Conservation (phyloP, 2,888 invertebrate species). For the Drosophila atripex region DNA sequence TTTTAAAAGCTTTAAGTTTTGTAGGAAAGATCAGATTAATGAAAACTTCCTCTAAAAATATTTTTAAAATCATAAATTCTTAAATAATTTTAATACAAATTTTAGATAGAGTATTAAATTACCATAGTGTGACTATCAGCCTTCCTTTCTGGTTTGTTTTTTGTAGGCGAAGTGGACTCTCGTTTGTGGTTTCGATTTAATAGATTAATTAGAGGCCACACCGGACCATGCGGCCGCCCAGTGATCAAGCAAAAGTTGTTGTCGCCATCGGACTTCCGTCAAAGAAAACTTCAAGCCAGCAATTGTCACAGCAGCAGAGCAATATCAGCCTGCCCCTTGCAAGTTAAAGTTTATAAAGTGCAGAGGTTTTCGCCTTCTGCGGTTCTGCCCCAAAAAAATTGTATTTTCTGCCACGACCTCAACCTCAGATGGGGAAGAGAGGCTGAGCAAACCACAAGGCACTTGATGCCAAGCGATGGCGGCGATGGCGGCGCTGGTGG, state of each 20-base stretch:
- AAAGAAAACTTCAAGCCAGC: constrained; percentile 44
- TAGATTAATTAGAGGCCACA: constrained; percentile 76
- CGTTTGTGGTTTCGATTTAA: constrained; percentile 73
- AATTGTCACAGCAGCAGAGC: constrained; percentile 41
- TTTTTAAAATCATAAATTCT: not conserved
- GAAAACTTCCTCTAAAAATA: no score
- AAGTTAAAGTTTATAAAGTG: constrained; percentile 63
- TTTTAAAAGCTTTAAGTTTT: no score
- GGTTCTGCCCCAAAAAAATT: constrained; percentile 40
- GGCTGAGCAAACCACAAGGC: constrained; percentile 50
- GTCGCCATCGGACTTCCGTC: constrained; percentile 70
- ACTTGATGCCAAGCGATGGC: constrained; percentile 75
- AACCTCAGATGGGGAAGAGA: constrained; percentile 29
- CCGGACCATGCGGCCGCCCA: constrained; percentile 67
- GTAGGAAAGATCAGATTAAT: no score
- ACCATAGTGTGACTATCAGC: not conserved
- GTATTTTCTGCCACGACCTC: constrained; percentile 24
- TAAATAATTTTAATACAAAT: no score
- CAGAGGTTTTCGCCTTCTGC: constrained; percentile 55
- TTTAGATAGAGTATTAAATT: not conserved
- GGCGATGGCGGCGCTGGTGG: constrained; percentile 53
- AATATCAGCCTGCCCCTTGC: constrained; percentile 48
- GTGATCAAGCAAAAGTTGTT: constrained; percentile 79
- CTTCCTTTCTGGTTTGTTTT: constrained; percentile 27
- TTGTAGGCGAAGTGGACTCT: constrained; percentile 64